Evolutionary conservation across 2,113 vertebrate species (phyloP), one percentile per base, ranked within the genome.

Genomic region (Gallinago paraguaiae): DNA sequence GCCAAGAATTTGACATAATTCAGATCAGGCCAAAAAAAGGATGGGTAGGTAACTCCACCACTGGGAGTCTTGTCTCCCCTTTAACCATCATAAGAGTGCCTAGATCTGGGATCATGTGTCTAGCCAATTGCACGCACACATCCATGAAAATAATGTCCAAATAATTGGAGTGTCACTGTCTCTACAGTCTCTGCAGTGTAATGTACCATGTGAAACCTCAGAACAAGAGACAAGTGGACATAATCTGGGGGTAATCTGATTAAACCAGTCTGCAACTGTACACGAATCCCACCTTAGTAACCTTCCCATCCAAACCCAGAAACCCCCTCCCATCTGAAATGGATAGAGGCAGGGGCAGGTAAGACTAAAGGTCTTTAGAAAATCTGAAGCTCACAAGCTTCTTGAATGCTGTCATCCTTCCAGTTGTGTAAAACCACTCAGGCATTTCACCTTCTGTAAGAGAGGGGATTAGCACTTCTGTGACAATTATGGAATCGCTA

Each of bases 211-310:
- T n/a, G n/a, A n/a, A n/a, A n/a, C n/a, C n/a, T n/a, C n/a, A n/a
- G n/a, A n/a, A 41, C 19, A 89, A 59, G 18, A 37, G 28, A 64
- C 14, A 81, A 74, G 22, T 6, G 33, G 46, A 46, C 7, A 37
- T 28, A 17, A 16, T 6, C 24, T 92, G 33, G 0, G 0, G 31
- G 61, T 48, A 82, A 86, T 46, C 18, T 5, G 0, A n/a, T n/a
- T 22, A 45, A 53, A 12, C 0, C 1, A 31, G 37, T 15, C 5
- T 43, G 33, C 19, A 82, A 16, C 14, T 27, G 5, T 53, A 30
- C 17, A 28, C 3, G 7, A 64, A 79, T 74, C 31, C 30, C 9
- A 6, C 31, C 41, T 50, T 17, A 77, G 71, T 43, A 80, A 77
- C 25, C 46, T 23, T 65, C 8, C 6, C 24, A 92, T 45, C 22